Evolutionary conservation across 2,113 vertebrate species (phyloP), one percentile per base, ranked within the genome.

Genomic region (Riparia riparia): DNA sequence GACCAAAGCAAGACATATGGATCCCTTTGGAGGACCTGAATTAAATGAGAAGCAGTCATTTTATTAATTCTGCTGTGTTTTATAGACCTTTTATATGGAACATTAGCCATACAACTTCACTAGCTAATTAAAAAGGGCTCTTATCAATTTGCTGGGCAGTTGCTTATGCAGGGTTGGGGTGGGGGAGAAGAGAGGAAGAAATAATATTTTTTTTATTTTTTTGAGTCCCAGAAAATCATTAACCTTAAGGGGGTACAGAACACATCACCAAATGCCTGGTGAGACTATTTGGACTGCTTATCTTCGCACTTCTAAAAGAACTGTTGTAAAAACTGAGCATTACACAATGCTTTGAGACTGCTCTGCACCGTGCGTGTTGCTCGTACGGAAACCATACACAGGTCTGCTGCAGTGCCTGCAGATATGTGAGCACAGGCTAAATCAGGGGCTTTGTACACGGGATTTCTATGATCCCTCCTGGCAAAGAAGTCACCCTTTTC

Each of bases 131-230:
- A 97, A 96, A 97, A 76, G 72, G 72, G 54, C 74, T 95, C 66
- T 92, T 86, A 96, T 85, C 96, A 96, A 92, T 97, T 96, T 97
- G 88, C 86, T 96, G 95, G 95, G 94, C 85, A 95, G 86, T 96
- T 92, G 82, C 91, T 96, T 96, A 96, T 82, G 42, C 13, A 66
- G 53, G 88, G 82, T 12, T 12, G 41, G 41, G 41, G 41, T 42
- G 41, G 41, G 41, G 37, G 37, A 37, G 37, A 42, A 82, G 37
- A n/a, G 14, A 32, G 8, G 18, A 64, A 92, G 58, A 89, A 91
- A 92, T 74, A 93, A 90, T 71, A 28, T n/a, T 89, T 82, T 88
- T 94, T 88, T 42, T 42, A 37, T 84, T 83, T 94, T 93, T 82
- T 74, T 53, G 19, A 71, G 25, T 34, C 24, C 39, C 12, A 66